Evolutionary conservation across 1,140 invertebrate genomes (phyloP).

Genomic region (Drosophila punjabiensis): DNA sequence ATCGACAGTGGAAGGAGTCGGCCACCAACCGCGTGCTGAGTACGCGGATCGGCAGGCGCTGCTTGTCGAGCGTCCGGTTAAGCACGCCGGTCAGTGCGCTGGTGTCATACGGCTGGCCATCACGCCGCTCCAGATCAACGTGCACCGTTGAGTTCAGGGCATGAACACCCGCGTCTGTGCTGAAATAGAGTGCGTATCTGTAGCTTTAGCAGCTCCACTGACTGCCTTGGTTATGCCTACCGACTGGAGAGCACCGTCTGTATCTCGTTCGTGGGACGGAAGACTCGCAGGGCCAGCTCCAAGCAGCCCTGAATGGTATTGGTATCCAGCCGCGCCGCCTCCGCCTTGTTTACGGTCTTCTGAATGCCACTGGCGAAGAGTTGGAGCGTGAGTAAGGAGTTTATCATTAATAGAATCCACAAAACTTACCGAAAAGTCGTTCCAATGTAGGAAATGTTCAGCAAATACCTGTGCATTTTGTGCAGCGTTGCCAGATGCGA

Average conservation of each 20-base stretch:
- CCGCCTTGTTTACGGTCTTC: slow-evolving; percentile 84
- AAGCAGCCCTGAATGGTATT: slow-evolving; percentile 89
- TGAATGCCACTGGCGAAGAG: slow-evolving; percentile 86
- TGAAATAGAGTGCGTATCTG: slow-evolving; percentile 66
- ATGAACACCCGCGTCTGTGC: slow-evolving; percentile 91
- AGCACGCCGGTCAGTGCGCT: slow-evolving; percentile 85
- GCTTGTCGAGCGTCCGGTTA: slow-evolving; percentile 87
- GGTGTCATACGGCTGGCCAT: slow-evolving; percentile 86
- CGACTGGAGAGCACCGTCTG: slow-evolving; percentile 88
- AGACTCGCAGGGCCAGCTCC: slow-evolving; percentile 87
- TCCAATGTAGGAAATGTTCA: slow-evolving; percentile 88
- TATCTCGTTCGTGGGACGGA: slow-evolving; percentile 86
- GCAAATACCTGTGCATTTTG: slow-evolving; percentile 87
- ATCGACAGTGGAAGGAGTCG: slow-evolving; percentile 88
- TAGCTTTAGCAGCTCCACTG: neutral
- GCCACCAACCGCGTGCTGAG: slow-evolving; percentile 87
- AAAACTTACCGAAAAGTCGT: slow-evolving; percentile 87
- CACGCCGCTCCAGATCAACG: slow-evolving; percentile 87
- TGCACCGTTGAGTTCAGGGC: slow-evolving; percentile 88
- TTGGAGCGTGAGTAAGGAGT: neutral
- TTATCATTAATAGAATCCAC: neutral
- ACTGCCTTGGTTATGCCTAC: slow-evolving; percentile 83
- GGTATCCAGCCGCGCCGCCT: slow-evolving; percentile 84
- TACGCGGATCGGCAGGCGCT: slow-evolving; percentile 87
- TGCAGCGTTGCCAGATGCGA: no score